Conservation (phyloP, 2,797 vertebrate species). For the Sebastes oblongus region DNA sequence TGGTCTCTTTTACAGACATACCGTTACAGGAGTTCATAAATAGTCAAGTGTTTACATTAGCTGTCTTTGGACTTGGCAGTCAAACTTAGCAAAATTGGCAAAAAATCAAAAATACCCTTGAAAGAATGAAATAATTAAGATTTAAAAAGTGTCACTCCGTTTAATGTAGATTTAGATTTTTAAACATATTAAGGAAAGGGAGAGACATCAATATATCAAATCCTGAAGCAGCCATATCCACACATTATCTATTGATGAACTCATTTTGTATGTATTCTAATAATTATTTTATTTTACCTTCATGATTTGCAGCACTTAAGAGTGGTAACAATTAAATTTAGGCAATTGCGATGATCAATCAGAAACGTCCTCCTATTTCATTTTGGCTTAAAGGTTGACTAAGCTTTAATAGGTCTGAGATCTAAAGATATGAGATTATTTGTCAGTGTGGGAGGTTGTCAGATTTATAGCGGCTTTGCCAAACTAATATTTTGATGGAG, state of each 20-base stretch:
- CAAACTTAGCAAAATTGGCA: neutral
- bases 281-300: neutral
- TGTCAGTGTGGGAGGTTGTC: neutral
- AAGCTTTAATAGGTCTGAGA: neutral
- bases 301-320: neutral
- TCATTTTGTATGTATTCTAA: neutral
- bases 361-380: neutral
- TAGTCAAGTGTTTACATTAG: slow-evolving; percentile 12
- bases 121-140: neutral
- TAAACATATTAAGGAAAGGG: neutral
- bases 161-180: neutral
- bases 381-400: neutral
- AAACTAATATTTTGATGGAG: slow-evolving; percentile 8
- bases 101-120: neutral
- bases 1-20: slow-evolving; percentile 17
- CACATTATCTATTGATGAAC: slow-evolving; percentile 20
- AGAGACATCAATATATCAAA: neutral
- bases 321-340: neutral
- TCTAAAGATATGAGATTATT: neutral
- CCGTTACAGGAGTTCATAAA: slow-evolving; percentile 17
- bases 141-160: neutral
- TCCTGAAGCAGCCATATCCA: neutral
- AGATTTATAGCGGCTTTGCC: slow-evolving; percentile 3
- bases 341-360: neutral
- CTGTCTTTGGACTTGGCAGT: neutral